phyloP scores from a whole-genome alignment of 2,113 vertebrate genomes.

The Tinamus guttatus region DNA sequence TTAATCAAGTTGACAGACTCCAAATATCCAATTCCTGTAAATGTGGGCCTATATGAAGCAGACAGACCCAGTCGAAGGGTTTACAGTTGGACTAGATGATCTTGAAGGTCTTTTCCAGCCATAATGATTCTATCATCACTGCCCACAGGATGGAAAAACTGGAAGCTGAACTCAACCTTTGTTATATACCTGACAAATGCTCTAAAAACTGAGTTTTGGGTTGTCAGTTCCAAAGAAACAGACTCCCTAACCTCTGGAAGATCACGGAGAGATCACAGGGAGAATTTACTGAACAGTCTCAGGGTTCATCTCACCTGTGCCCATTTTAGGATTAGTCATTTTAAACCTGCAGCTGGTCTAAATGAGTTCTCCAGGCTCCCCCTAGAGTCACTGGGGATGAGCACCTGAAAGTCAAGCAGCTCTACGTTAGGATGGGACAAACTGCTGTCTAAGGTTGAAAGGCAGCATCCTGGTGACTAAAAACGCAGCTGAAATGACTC shows the following conservation, averaged over 20 bases:
- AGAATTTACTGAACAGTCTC: not conserved
- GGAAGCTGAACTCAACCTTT: not conserved
- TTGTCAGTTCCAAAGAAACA: not conserved
- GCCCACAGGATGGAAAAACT: not conserved
- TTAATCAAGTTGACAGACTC: not conserved
- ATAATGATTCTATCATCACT: not conserved
- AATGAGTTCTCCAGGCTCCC: not conserved
- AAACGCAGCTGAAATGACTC: not conserved
- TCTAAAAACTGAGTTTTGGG: not conserved
- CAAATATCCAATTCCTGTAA: accelerated
- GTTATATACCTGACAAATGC: not conserved
- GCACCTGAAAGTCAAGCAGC: not conserved
- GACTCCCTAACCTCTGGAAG: not conserved
- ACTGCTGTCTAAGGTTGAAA: not conserved
- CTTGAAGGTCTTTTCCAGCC: too few species aligned
- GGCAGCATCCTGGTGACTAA: not conserved
- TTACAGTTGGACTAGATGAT: too few species aligned
- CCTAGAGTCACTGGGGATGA: not conserved
- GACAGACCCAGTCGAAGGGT: not conserved
- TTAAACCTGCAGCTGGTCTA: too few species aligned
- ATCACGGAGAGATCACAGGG: too few species aligned
- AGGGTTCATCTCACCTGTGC: not conserved
- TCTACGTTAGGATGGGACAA: not conserved
- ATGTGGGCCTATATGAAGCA: not conserved
- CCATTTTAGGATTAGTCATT: not conserved